Evolutionary conservation across 2,797 vertebrate genomes (phyloP).

Genomic region (Enteromius thamalakanensis): DNA sequence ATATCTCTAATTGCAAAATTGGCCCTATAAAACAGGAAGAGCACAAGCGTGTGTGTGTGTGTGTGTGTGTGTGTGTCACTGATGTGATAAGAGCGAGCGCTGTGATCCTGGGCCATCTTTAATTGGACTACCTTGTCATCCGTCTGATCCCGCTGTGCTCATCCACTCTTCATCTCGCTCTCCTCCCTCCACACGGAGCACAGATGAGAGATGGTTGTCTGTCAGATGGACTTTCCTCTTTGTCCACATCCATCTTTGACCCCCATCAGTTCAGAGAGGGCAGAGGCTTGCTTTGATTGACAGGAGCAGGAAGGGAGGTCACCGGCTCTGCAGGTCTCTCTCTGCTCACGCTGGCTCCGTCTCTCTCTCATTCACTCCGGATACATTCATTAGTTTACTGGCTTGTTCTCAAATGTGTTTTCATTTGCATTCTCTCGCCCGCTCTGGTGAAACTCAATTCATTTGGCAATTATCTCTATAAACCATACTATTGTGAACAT

Average conservation of each 20-base stretch:
- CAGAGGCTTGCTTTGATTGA: conserved; percentile 36
- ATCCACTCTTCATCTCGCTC: conserved; percentile 28
- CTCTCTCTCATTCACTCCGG: not conserved
- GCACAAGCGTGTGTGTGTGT: conserved; percentile 5
- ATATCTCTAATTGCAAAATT: conserved; percentile 61
- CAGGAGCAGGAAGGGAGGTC: conserved; percentile 32
- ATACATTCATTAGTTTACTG: conserved; percentile 1
- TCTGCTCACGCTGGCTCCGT: not conserved
- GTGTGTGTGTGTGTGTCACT: not conserved
- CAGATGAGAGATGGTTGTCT: conserved; percentile 41
- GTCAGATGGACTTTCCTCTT: conserved; percentile 33
- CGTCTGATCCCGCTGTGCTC: conserved; percentile 13
- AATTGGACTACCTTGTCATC: conserved; percentile 36
- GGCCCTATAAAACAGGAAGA: conserved; percentile 23
- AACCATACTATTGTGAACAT: not conserved
- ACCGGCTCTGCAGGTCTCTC: conserved; percentile 8
- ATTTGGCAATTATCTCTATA: not conserved
- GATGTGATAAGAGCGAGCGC: conserved; percentile 30
- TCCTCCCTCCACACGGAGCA: conserved; percentile 22
- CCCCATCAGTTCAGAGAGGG: conserved; percentile 27
- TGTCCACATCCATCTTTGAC: conserved; percentile 41
- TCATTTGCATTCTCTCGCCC: not conserved
- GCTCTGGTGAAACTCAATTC: not conserved
- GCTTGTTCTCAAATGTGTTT: not conserved
- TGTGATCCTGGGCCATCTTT: conserved; percentile 43